phyloP scores from a whole-genome alignment of 1,140 invertebrate species.

The Dryas iulia region DNA sequence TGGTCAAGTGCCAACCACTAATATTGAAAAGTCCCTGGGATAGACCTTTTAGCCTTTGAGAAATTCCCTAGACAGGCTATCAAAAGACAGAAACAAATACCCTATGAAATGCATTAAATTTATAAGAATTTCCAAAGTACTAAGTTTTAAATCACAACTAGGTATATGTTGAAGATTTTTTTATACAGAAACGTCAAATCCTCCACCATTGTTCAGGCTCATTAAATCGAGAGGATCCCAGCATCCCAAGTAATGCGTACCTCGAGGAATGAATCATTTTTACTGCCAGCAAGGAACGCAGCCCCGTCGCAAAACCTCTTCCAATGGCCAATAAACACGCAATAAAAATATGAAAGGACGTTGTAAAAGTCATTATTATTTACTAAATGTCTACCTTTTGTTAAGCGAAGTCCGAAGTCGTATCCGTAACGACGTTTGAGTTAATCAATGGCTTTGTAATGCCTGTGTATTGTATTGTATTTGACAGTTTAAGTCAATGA shows the following conservation, averaged over 20 bases:
- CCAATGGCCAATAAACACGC: constrained; percentile 75
- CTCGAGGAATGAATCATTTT: constrained; percentile 33
- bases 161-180: too few species aligned
- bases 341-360: constrained; percentile 69
- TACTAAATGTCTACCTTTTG: constrained; percentile 71
- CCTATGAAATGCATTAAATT: too few species aligned
- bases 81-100: too few species aligned
- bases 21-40: too few species aligned
- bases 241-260: neutral
- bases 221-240: constrained; percentile 2
- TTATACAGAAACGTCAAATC: neutral
- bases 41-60: too few species aligned
- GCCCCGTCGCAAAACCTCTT: constrained; percentile 45
- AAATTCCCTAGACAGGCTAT: too few species aligned
- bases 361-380: constrained; percentile 73
- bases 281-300: constrained; percentile 30
- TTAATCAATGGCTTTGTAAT: constrained; percentile 1
- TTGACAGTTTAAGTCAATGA: neutral
- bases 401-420: constrained; percentile 59
- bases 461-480: neutral
- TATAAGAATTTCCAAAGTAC: too few species aligned
- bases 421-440: neutral
- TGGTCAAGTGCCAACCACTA: too few species aligned
- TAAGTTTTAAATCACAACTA: too few species aligned
- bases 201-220: neutral